Conservation (phyloP, 2,888 invertebrate genomes). For the Nomada fucata region DNA sequence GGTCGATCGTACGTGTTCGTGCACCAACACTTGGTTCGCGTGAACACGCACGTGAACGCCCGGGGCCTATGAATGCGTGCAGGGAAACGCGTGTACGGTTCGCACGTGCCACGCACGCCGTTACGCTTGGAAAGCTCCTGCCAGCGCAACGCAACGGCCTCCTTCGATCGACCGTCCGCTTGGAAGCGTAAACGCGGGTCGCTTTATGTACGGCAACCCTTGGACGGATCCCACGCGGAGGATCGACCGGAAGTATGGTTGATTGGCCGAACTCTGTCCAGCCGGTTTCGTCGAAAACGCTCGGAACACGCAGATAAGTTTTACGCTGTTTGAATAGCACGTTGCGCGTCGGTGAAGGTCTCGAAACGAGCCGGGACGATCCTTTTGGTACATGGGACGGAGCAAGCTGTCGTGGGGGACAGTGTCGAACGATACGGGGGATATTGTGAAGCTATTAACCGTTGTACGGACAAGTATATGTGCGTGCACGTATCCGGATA, state of each 20-base stretch:
- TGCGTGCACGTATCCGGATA: no score
- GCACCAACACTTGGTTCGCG: constrained; percentile 16
- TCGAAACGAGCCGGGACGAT: no score
- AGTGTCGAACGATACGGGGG: no score
- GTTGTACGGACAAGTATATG: no score
- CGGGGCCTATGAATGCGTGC: constrained; percentile 61
- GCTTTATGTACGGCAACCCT: constrained; percentile 35
- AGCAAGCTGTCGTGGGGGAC: no score
- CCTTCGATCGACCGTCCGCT: constrained; percentile 50
- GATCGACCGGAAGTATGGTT: constrained; percentile 13
- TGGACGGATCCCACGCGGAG: constrained; percentile 2
- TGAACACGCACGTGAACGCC: constrained; percentile 33
- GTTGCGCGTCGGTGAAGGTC: not conserved
- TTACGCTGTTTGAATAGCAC: not conserved
- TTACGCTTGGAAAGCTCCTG: constrained; percentile 63
- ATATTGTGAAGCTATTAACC: no score
- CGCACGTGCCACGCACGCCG: constrained; percentile 70
- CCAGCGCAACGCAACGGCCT: constrained; percentile 21
- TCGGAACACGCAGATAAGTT: not conserved
- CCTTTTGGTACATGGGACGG: no score
- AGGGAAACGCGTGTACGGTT: constrained; percentile 68
- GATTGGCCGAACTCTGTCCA: not conserved
- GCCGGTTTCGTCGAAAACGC: constrained; percentile 19
- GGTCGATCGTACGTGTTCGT: constrained; percentile 45
- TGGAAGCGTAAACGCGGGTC: constrained; percentile 12